A percentile compares a stretch with the other conserved stretches of the same genome.
phyloP scores from a whole-genome alignment of 2,797 vertebrate genomes.

The Xiphorhynchus erythropygius region DNA sequence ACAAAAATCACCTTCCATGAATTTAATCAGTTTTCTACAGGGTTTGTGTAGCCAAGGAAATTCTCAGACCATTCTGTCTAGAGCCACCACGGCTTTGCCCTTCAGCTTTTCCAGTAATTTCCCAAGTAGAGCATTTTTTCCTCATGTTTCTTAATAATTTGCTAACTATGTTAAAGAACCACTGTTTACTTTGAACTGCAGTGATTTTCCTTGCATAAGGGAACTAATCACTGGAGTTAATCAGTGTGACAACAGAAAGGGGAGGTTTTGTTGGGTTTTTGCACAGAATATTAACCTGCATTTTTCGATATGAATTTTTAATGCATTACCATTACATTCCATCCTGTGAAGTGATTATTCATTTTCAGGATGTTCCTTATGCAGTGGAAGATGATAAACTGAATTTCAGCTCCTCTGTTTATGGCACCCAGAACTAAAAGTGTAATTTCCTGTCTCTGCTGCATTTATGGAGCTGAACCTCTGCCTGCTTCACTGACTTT shows the following conservation, averaged over 20 bases:
- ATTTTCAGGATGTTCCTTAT: slow-evolving; percentile 63
- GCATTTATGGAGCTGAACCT: slow-evolving; percentile 8
- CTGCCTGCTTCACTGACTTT: neutral
- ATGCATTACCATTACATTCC: slow-evolving; percentile 54
- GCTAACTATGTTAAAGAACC: slow-evolving; percentile 44
- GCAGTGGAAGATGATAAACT: slow-evolving; percentile 62
- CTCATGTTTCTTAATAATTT: slow-evolving; percentile 56
- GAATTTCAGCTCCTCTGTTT: slow-evolving; percentile 53
- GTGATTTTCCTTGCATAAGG: slow-evolving; percentile 59
- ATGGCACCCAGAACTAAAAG: slow-evolving; percentile 42
- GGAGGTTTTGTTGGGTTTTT: slow-evolving; percentile 61
- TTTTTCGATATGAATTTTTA: slow-evolving; percentile 65
- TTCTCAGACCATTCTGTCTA: neutral
- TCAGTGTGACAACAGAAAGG: slow-evolving; percentile 67
- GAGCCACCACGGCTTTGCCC: neutral
- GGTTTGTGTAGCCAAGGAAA: neutral
- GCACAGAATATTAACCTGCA: slow-evolving; percentile 67
- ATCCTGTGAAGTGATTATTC: slow-evolving; percentile 63
- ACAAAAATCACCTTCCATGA: neutral
- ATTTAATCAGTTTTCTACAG: neutral
- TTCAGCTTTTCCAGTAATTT: slow-evolving; percentile 28
- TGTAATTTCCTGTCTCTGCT: slow-evolving; percentile 60
- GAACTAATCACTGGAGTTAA: slow-evolving; percentile 64
- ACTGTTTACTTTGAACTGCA: slow-evolving; percentile 61
- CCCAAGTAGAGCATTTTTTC: neutral